Evolutionary conservation across 1,140 invertebrate genomes (phyloP).

Genomic region (Saccostrea echinata): DNA sequence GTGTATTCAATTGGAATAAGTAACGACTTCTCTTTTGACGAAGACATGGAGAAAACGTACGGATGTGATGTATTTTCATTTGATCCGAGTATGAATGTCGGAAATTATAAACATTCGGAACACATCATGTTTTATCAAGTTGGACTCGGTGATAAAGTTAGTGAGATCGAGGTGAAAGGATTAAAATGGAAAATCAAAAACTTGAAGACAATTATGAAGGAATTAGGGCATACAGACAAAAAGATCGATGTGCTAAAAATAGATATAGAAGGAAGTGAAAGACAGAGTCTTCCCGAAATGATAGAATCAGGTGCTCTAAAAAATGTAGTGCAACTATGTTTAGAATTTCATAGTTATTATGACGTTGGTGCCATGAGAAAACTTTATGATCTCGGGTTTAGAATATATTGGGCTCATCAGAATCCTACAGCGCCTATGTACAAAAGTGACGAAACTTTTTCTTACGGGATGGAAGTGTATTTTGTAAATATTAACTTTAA

Average conservation of each 20-base stretch:
- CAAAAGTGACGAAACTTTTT: background rate
- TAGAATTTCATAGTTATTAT: background rate
- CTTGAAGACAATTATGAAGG: slow-evolving; percentile 20
- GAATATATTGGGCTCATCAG: slow-evolving; percentile 17
- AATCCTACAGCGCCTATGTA: background rate
- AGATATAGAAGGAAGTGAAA: slow-evolving; percentile 38
- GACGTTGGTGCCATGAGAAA: slow-evolving; percentile 20
- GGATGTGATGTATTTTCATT: slow-evolving; percentile 34
- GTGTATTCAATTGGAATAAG: slow-evolving; percentile 37
- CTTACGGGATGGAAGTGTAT: slow-evolving; percentile 31
- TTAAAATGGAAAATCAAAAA: slow-evolving; percentile 36
- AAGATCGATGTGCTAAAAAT: slow-evolving; percentile 42
- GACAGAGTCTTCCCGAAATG: slow-evolving; percentile 2
- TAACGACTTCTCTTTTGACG: slow-evolving; percentile 34
- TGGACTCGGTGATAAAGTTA: slow-evolving; percentile 7
- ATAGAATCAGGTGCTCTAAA: slow-evolving; percentile 9
- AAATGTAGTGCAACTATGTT: slow-evolving; percentile 30
- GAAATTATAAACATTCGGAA: background rate
- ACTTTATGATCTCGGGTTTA: slow-evolving; percentile 24
- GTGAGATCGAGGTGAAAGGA: background rate
- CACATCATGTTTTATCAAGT: slow-evolving; percentile 31
- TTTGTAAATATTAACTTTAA: slow-evolving; percentile 40
- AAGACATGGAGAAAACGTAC: slow-evolving; percentile 30
- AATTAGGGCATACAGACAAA: slow-evolving; percentile 26
- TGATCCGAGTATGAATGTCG: slow-evolving; percentile 31